Evolutionary conservation across 2,113 vertebrate species (phyloP), one percentile per base, ranked within the genome.

Genomic region (Kobus ellipsiprymnus): DNA sequence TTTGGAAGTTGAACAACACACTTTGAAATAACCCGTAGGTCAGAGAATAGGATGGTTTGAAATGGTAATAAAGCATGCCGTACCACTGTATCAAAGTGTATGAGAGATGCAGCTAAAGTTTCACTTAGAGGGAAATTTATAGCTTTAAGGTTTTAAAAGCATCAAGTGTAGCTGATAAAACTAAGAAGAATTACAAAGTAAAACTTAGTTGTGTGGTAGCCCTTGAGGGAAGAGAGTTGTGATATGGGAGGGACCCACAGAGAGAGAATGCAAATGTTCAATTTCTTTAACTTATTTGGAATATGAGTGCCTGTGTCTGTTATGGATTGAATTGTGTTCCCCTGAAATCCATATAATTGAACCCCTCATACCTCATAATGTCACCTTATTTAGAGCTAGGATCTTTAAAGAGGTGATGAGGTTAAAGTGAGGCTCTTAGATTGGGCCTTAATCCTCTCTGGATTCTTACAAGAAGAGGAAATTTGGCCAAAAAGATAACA

Each of bases 1-100:
- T 92, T 92, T 96, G 36, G 82, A 87, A 97, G 82, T 59, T 71
- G 62, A 94, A 81, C 62, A 82, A 6, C 19, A 89, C 2, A 62
- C 11, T 95, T 95, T 3, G 19, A 84, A 90, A 59, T 87, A 96
- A 92, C 57, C n/a, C 48, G 40, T 36, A 92, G 52, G 25, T 90
- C 80, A 92, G 83, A 91, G 48, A 74, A 91, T 33, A 89, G 44
- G 40, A 54, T 6, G 5, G 91, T 95, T 91, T 48, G 71, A 86
- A 92, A 59, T 92, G 50, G 36, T 67, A 29, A 59, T 87, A 62
- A 62, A 64, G 4, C 19, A 30, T 27, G 88, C 3, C 1, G 0
- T 71, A 71, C 40, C 27, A 33, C 9, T 67, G 0, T 67, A 60
- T 67, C 40, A 90, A 44, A 80, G 54, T 85, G 60, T 96, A 33